Percentiles rank a stretch among this genome's conserved stretches.
Conservation (phyloP, 2,888 invertebrate species). For the Rhaphigaster nebulosa region DNA sequence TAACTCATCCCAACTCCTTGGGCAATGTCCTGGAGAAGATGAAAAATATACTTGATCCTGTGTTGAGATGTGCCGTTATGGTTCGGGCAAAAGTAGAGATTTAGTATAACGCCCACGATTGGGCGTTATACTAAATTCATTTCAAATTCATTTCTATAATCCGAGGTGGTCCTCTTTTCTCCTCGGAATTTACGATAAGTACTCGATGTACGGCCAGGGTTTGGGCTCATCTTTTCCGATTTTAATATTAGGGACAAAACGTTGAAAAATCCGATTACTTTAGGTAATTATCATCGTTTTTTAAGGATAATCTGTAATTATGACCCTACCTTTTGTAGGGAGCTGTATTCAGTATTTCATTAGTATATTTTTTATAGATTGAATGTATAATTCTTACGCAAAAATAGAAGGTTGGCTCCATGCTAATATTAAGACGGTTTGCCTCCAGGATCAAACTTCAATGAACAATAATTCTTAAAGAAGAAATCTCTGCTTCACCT, state of each 20-base stretch:
- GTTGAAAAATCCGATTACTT: background rate
- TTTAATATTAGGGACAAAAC: background rate
- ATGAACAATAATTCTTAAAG: too few species aligned
- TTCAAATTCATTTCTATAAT: constrained; percentile 27
- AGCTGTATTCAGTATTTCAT: background rate
- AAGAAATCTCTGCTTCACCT: too few species aligned
- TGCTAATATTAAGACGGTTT: too few species aligned
- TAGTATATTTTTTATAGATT: background rate
- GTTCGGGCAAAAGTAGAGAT: background rate
- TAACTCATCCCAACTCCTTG: background rate
- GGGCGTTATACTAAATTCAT: too few species aligned
- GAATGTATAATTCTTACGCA: background rate
- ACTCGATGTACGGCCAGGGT: background rate
- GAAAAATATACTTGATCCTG: background rate
- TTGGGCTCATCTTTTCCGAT: background rate
- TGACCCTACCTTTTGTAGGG: background rate
- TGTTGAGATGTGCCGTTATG: background rate
- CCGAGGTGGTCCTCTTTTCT: constrained; percentile 20
- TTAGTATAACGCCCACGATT: constrained; percentile 6
- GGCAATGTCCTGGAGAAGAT: background rate
- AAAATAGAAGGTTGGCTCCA: too few species aligned
- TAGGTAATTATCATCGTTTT: background rate
- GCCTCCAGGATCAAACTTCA: too few species aligned
- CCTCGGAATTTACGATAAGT: constrained; percentile 14
- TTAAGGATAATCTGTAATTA: background rate